These are phyloP conservation scores for Sarcophaga subvicina DNA, from an alignment of 2,888 invertebrate genomes.

Conservation along the genomic window DNA sequence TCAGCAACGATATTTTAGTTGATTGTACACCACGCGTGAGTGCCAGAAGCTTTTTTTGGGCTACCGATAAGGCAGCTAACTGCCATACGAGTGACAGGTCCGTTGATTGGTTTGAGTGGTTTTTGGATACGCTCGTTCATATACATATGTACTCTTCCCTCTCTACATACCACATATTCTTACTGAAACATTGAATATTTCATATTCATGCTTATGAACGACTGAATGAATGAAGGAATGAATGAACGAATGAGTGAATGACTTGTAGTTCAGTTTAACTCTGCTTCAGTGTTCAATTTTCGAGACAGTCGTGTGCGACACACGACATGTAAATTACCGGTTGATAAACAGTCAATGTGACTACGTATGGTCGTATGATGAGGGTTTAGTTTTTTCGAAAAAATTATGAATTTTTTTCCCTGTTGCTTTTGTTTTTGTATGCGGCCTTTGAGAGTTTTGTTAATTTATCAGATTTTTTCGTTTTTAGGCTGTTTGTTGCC, in stretches of 20 bases:
- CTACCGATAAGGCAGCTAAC: conserved; percentile 79
- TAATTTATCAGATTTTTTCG: conserved; percentile 63
- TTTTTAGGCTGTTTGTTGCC: not conserved
- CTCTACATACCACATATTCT: conserved; percentile 45
- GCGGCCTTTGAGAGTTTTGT: conserved; percentile 49
- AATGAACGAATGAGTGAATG: conserved; percentile 68
- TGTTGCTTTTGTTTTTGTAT: not conserved
- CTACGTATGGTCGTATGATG: conserved; percentile 20
- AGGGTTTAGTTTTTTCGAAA: conserved; percentile 23
- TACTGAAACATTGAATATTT: conserved; percentile 16
- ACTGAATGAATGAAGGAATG: too few species aligned
- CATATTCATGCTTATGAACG: too few species aligned
- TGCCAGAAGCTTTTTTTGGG: conserved; percentile 78
- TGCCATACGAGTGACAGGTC: conserved; percentile 74
- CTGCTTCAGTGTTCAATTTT: conserved; percentile 4
- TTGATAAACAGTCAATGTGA: conserved; percentile 57
- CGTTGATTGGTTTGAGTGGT: conserved; percentile 78
- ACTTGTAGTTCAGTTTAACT: conserved; percentile 49
- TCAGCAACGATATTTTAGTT: conserved; percentile 32
- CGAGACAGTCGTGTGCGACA: conserved; percentile 69
- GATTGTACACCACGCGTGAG: conserved; percentile 74
- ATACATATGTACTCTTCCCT: not conserved
- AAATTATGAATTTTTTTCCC: conserved; percentile 42
- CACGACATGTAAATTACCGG: conserved; percentile 79
- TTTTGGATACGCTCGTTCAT: conserved; percentile 62